These are phyloP conservation scores for Elephas maximus DNA, from an alignment of 2,113 vertebrate species.

Conservation along the genomic window DNA sequence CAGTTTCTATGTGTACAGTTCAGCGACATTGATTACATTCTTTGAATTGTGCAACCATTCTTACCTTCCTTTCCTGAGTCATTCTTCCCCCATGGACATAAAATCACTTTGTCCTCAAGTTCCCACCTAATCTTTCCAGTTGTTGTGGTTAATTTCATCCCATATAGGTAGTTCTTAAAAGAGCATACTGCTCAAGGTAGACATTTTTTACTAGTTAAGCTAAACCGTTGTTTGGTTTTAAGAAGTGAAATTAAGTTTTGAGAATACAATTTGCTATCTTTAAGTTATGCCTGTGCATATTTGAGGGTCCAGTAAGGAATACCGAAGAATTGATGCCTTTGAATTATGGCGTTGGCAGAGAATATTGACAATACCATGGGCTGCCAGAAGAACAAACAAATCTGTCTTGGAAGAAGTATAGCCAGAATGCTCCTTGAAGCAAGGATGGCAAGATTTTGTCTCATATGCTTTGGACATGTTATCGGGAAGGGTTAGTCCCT, in stretches of 20 bases:
- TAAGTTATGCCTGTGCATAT: not conserved
- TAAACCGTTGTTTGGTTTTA: not conserved
- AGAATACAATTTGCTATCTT: not conserved
- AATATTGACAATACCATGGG: no score
- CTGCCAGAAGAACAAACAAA: no score
- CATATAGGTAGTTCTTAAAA: not conserved
- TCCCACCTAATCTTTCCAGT: not conserved
- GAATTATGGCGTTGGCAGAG: no score
- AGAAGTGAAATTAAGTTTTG: slow-evolving; percentile 8
- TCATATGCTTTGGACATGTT: no score
- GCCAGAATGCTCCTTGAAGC: no score
- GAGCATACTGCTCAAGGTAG: not conserved
- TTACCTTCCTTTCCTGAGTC: not conserved
- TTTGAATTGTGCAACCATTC: not conserved
- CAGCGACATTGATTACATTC: not conserved
- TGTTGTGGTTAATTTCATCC: not conserved
- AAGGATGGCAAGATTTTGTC: no score
- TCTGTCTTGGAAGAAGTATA: no score
- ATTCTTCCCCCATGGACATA: not conserved
- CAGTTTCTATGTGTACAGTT: not conserved
- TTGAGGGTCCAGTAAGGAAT: not conserved
- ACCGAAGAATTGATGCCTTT: no score
- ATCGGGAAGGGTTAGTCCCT: no score
- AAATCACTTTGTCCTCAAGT: not conserved
- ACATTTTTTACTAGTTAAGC: not conserved